Evolutionary conservation across 2,113 vertebrate genomes (phyloP), one percentile per base, ranked within the genome.

Genomic region (Ramphastos sulfuratus): DNA sequence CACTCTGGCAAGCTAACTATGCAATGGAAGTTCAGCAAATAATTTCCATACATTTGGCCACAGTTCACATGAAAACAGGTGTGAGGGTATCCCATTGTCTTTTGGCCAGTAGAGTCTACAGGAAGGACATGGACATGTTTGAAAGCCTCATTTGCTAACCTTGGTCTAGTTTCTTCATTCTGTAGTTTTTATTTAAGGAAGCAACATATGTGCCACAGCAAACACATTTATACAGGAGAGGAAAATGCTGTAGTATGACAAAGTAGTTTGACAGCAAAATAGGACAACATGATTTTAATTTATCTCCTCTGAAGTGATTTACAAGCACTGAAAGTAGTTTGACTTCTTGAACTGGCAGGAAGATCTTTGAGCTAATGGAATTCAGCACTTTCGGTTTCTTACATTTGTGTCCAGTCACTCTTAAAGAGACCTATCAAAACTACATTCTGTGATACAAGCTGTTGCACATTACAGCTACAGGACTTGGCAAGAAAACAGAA

Each of bases 401-500:
- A 77, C 52, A 65, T 72, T 82, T 70, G 33, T 52, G 71, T 64
- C n/a, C 37, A 56, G 12, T 35, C 6, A 1, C 35, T 85, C 31
- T 50, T 89, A 48, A 69, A 83, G 63, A 91, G 21, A 55, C 10
- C 15, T 79, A 63, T 30, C 30, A 85, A 85, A 95, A 85, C 64
- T 66, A 25, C 31, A 82, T 73, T 89, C 52, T 82, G 82, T 35
- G 8, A 52, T 70, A 91, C 81, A 92, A 1, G 9, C 27, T 1
- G 2, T 12, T 61, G 71, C 30, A 23, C 52, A 37, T 42, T 66
- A 85, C 24, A 85, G 85, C 69, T 72, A 91, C 82, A 77, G 65
- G 33, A 94, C 58, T 74, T 93, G 93, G 95, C 89, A 95, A 67
- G 52, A 87, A 79, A 95, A 93, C 25, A 96, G 64, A 95, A 82